A percentile compares a stretch with the other conserved stretches of the same genome.
These are phyloP conservation scores for Spinibarbus caldwelli DNA, from an alignment of 2,797 vertebrate genomes.

Conservation along the genomic window DNA sequence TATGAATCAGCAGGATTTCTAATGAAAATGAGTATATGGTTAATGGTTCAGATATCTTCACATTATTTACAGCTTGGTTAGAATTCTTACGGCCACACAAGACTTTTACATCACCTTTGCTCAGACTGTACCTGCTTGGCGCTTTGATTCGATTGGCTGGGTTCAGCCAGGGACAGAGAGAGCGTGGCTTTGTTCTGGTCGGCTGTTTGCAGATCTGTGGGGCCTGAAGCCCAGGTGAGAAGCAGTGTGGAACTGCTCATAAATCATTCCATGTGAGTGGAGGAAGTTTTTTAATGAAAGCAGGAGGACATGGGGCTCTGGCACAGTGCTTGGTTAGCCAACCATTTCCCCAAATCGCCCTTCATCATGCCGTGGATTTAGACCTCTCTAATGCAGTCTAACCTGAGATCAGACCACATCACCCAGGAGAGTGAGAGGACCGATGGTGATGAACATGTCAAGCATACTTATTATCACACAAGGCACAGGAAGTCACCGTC, in stretches of 20 bases:
- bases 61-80: background rate
- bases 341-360: constrained; percentile 44
- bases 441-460: background rate
- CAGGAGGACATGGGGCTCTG: constrained; percentile 40
- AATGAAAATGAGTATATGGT: background rate
- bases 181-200: constrained; percentile 18
- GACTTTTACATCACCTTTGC: background rate
- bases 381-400: constrained; percentile 39
- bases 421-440: constrained; percentile 27
- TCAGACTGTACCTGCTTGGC: background rate
- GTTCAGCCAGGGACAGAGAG: constrained; percentile 18
- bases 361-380: constrained; percentile 46
- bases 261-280: constrained; percentile 50
- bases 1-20: too few relatives aligned
- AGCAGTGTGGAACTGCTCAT: constrained; percentile 38
- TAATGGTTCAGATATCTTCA: background rate
- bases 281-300: constrained; percentile 50
- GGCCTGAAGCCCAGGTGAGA: constrained; percentile 45
- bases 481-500: background rate
- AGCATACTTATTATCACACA: constrained; percentile 19
- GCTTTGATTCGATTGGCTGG: constrained; percentile 20
- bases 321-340: constrained; percentile 43
- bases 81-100: background rate
- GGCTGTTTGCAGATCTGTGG: constrained; percentile 38
- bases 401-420: constrained; percentile 47